Percentiles rank a stretch among this genome's conserved stretches.
These are phyloP conservation scores for Procavia capensis DNA, from an alignment of 2,113 vertebrate species.

Conservation along the genomic window DNA sequence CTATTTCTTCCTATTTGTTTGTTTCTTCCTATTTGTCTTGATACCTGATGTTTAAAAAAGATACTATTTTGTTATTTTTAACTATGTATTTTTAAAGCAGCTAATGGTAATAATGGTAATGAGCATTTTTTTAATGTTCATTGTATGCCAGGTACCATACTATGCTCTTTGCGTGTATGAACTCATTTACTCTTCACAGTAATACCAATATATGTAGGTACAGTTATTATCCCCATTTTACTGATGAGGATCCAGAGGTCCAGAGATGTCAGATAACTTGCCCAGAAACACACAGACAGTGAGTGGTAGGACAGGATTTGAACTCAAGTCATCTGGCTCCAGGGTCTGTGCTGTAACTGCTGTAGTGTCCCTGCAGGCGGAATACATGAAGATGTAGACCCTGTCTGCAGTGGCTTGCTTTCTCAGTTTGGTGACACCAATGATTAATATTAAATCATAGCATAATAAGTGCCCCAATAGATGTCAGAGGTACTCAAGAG, in stretches of 20 bases:
- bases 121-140: neutral
- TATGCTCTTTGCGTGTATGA: neutral
- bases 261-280: neutral
- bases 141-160: neutral
- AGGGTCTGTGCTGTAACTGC: neutral
- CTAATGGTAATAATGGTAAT: neutral
- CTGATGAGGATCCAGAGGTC: neutral
- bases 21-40: neutral
- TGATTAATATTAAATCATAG: neutral
- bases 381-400: neutral
- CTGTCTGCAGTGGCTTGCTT: neutral
- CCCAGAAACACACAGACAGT: neutral
- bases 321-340: neutral
- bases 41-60: conserved; percentile 23
- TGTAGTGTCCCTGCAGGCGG: neutral
- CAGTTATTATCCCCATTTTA: neutral
- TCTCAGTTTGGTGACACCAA: neutral
- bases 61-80: neutral
- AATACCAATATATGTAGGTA: neutral
- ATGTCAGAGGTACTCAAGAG: neutral
- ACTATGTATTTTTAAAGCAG: neutral
- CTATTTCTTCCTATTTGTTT: neutral
- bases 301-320: neutral
- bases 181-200: neutral
- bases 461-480: neutral